Base-by-base conservation (phyloP, 2,113 vertebrate genomes). In the Scophthalmus maximus region DNA sequence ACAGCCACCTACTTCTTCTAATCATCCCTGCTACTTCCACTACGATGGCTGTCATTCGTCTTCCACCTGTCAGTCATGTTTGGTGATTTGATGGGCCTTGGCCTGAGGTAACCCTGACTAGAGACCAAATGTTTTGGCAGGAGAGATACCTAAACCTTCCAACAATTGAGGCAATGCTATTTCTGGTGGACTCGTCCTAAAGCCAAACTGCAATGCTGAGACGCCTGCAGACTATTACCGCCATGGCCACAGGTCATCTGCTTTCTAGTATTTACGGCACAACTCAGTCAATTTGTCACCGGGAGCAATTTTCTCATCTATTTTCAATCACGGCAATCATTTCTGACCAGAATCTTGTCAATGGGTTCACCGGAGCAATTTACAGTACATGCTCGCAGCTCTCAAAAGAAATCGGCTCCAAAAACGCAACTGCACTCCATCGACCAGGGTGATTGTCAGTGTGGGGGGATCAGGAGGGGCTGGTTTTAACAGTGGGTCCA, bases 1-100 rank as follows among this genome's bases (percentile, higher is more conserved):
- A 67, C 67, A 55, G 32, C 53, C 76, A 17, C 68, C 49, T 52
- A 36, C 56, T 51, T 82, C 57, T 18, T 59, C 68, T 79, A 81
- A 74, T 83, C 71, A 84, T 68, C 65, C 72, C 68, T n/a, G 78
- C 74, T 63, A 29, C 68, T 76, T 78, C 66, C 42, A 68, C 51
- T 10, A 1, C 27, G 82, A 83, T 67, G 53, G 51, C 81, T 55
- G 68, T 27, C 77, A 52, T 86, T 73, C 60, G 56, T 83, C 85
- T 70, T 59, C 40, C 68, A 18, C 53, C 81, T 55, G 78, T 78
- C 80, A 80, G n/a, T 46, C 64, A 58, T 8, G 62, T 62, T 27
- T 15, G 55, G 40, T 47, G 81, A 81, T 44, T 36, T 56, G 78
- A 81, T 70, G 76, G 64, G 57, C 36, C 47, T 25, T 25, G 34